phyloP scores from a whole-genome alignment of 2,888 invertebrate genomes.

The Sussaba pulchella region DNA sequence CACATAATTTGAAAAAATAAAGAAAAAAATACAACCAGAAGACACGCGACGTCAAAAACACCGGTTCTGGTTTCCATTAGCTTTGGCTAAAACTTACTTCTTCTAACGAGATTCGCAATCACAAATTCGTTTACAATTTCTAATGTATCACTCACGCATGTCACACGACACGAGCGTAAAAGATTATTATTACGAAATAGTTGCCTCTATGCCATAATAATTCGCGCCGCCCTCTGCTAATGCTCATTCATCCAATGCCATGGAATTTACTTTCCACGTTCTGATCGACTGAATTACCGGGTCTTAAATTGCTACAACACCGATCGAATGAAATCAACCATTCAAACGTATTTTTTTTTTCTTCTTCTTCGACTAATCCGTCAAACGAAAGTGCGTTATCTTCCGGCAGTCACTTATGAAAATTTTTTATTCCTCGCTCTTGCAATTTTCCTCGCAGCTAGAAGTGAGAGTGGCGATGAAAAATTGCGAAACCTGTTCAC shows the following conservation, averaged over 20 bases:
- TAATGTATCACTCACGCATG: background rate
- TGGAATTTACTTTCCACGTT: slow-evolving; percentile 23
- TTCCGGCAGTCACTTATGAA: slow-evolving; percentile 41
- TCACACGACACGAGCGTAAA: slow-evolving; percentile 35
- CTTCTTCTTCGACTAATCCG: slow-evolving; percentile 7
- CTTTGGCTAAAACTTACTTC: background rate
- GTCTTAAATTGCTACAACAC: background rate
- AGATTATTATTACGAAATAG: slow-evolving; percentile 49
- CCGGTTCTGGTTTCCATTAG: slow-evolving; percentile 42
- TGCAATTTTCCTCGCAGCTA: background rate
- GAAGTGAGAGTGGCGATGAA: slow-evolving; percentile 11
- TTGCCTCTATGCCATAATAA: background rate
- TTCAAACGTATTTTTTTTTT: background rate
- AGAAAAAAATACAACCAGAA: too few species aligned
- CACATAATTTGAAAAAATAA: slow-evolving; percentile 23
- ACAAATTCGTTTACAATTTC: slow-evolving; percentile 23
- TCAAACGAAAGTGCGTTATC: slow-evolving; percentile 20
- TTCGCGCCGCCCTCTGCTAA: background rate
- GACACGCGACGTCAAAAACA: slow-evolving; percentile 1
- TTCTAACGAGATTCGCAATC: slow-evolving; percentile 9
- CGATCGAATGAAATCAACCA: background rate
- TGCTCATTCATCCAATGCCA: slow-evolving; percentile 4
- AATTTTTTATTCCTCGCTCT: background rate
- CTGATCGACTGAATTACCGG: slow-evolving; percentile 11
- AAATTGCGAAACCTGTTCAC: slow-evolving; percentile 30